Evolutionary conservation across 2,888 invertebrate species (phyloP).

Genomic region (Plemyria rubiginata): DNA sequence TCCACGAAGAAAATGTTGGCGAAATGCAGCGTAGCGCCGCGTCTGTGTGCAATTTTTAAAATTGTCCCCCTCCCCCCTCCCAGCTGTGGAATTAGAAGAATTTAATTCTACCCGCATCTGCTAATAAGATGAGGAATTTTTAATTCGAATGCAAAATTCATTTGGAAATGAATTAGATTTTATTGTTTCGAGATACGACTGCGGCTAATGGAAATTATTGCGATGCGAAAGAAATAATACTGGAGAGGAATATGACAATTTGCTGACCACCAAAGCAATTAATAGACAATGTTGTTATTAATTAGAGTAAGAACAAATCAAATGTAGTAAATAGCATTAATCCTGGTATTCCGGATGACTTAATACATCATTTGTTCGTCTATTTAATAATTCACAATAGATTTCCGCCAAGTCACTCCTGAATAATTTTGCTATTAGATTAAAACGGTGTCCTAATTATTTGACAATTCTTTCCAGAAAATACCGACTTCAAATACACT

Average conservation of each 20-base stretch:
- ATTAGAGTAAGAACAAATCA: too few species aligned
- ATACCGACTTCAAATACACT: too few species aligned
- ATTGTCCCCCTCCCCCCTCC: conserved; percentile 39
- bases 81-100: conserved; percentile 37
- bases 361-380: too few species aligned
- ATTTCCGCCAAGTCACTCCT: too few species aligned
- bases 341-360: too few species aligned
- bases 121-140: conserved; percentile 41
- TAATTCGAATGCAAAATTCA: conserved; percentile 33
- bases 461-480: too few species aligned
- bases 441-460: too few species aligned
- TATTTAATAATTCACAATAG: too few species aligned
- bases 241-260: neutral
- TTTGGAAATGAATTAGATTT: conserved; percentile 16
- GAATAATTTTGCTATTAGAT: too few species aligned
- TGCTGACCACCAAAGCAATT: too few species aligned
- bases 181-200: conserved; percentile 13
- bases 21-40: conserved; percentile 38
- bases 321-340: too few species aligned
- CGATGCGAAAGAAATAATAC: neutral
- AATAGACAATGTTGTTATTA: too few species aligned
- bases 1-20: conserved; percentile 45
- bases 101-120: conserved; percentile 39
- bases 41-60: conserved; percentile 47
- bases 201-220: neutral